Conservation (phyloP, 2,797 vertebrate species). For the Macropus fuliginosus region DNA sequence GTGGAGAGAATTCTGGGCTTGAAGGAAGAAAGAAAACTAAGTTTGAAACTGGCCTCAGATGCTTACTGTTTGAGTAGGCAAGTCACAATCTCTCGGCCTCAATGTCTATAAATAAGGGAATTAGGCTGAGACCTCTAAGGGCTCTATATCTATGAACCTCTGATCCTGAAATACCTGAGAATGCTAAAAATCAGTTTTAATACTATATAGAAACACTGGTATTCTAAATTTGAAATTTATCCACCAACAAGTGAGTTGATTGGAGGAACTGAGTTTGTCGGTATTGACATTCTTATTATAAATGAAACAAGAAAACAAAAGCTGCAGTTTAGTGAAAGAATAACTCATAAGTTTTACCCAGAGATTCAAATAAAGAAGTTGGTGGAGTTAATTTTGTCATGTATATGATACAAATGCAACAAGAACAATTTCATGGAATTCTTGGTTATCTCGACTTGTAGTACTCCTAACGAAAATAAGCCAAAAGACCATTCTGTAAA, state of each 20-base stretch:
- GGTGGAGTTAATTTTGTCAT: background rate
- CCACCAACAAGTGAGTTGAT: background rate
- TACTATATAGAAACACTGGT: background rate
- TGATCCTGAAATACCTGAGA: background rate
- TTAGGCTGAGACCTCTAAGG: background rate
- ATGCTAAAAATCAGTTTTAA: background rate
- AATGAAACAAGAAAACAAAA: background rate
- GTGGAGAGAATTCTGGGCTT: background rate
- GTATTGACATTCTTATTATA: background rate
- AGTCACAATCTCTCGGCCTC: background rate
- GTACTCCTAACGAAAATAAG: background rate
- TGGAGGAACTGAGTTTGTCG: background rate
- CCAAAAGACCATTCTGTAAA: background rate
- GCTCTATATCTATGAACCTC: background rate
- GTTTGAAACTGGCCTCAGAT: background rate
- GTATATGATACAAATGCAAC: background rate
- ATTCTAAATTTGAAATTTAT: background rate
- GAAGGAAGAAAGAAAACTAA: background rate
- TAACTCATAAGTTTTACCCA: background rate
- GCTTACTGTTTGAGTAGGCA: background rate
- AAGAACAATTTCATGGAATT: background rate
- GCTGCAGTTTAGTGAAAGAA: background rate
- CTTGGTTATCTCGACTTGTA: background rate
- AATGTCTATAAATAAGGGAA: background rate
- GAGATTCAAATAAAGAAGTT: background rate